Conservation (phyloP, 2,888 invertebrate species). For the Argyra leucocephala region DNA sequence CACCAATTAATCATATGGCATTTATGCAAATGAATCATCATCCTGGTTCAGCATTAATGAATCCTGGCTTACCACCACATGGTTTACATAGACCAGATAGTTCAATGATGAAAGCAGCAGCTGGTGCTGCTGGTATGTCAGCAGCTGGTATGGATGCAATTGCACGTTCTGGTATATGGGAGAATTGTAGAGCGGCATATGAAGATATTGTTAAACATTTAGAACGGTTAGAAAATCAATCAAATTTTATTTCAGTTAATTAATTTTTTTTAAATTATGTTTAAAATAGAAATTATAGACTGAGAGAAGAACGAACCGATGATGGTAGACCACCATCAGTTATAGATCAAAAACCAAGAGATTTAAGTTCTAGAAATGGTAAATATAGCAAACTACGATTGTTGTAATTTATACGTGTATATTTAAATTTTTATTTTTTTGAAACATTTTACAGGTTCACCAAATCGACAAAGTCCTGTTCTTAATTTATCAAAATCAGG, state of each 20-base stretch:
- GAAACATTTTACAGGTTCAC: slow-evolving; percentile 51
- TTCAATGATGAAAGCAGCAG: slow-evolving; percentile 61
- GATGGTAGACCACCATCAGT: slow-evolving; percentile 66
- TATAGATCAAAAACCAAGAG: slow-evolving; percentile 73
- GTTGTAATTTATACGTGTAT: not conserved
- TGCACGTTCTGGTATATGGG: slow-evolving; percentile 86
- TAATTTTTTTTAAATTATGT: not conserved
- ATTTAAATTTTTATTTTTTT: slow-evolving; percentile 17
- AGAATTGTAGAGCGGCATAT: slow-evolving; percentile 88
- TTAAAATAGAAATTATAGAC: slow-evolving; percentile 45
- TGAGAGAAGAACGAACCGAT: slow-evolving; percentile 79
- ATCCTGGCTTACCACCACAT: slow-evolving; percentile 79
- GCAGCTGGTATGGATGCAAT: slow-evolving; percentile 75
- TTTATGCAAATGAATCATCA: slow-evolving; percentile 86
- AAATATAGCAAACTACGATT: slow-evolving; percentile 31
- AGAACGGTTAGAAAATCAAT: slow-evolving; percentile 63
- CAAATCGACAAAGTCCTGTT: slow-evolving; percentile 84
- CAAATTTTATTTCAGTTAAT: not conserved
- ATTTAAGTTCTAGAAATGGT: slow-evolving; percentile 82
- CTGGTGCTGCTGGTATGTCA: slow-evolving; percentile 67
- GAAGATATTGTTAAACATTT: slow-evolving; percentile 92
- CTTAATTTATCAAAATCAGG: slow-evolving; percentile 84
- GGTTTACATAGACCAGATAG: slow-evolving; percentile 74
- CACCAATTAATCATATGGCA: slow-evolving; percentile 87
- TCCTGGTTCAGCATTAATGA: slow-evolving; percentile 69